A percentile compares a stretch with the other conserved stretches of the same genome.
These are phyloP conservation scores for Macrochelys suwanniensis DNA, from an alignment of 2,797 vertebrate species.

Conservation along the genomic window DNA sequence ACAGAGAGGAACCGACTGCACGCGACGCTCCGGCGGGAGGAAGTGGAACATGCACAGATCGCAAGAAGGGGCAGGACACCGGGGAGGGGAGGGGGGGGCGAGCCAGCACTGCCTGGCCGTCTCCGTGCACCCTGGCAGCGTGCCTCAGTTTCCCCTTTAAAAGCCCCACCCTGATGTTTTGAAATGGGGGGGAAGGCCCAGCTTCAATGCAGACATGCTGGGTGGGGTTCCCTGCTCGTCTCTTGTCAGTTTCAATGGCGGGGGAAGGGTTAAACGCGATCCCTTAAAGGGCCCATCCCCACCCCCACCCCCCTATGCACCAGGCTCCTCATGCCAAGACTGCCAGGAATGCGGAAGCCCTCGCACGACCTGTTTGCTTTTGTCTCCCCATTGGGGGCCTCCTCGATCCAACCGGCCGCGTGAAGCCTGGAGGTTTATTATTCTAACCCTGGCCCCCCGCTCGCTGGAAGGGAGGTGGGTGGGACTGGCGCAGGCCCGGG, in stretches of 20 bases:
- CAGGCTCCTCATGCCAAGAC: background rate
- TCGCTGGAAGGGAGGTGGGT: background rate
- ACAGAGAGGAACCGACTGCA: background rate
- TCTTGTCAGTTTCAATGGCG: background rate
- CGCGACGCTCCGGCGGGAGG: fast-evolving
- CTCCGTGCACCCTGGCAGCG: background rate
- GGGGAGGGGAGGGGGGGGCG: no score
- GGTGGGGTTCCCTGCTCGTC: no score
- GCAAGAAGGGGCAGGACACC: background rate
- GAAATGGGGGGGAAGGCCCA: background rate
- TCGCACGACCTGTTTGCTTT: background rate
- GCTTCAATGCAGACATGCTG: background rate
- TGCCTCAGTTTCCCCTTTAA: background rate
- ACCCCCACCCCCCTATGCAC: background rate
- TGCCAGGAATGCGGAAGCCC: background rate
- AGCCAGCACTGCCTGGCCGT: background rate
- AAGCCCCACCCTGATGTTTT: background rate
- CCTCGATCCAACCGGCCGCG: background rate
- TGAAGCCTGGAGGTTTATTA: background rate
- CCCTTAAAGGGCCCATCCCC: background rate
- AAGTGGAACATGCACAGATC: background rate
- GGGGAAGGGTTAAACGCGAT: background rate
- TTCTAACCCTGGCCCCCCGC: background rate
- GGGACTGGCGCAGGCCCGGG: no score
- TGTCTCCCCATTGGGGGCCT: background rate